Evolutionary conservation across 2,113 vertebrate genomes (phyloP).

Genomic region (Istiophorus platypterus): DNA sequence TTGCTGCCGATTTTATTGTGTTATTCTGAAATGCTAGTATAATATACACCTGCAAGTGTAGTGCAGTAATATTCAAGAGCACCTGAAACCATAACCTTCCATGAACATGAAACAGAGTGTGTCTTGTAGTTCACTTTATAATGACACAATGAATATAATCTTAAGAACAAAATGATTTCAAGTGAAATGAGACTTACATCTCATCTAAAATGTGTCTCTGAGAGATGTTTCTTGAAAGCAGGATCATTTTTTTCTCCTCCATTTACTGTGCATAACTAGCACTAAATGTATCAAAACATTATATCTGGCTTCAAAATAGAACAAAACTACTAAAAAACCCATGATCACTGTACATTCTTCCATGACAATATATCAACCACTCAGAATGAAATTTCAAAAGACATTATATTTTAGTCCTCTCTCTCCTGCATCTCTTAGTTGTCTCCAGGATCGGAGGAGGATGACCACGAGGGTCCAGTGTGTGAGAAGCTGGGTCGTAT

Average conservation of each 20-base stretch:
- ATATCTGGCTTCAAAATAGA: neutral
- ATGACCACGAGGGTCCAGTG: constrained; percentile 92
- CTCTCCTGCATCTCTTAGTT: constrained; percentile 80
- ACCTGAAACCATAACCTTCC: no score
- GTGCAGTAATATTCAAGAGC: no score
- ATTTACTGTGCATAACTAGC: no score
- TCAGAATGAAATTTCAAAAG: neutral
- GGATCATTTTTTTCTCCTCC: neutral
- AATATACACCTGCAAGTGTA: no score
- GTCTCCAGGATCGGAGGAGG: constrained; percentile 96
- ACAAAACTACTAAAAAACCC: neutral
- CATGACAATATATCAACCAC: neutral
- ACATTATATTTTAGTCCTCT: neutral
- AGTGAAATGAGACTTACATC: neutral
- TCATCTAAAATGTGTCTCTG: neutral
- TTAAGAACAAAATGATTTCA: neutral
- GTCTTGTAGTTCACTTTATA: neutral
- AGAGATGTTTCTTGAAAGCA: neutral
- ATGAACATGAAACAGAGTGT: no score
- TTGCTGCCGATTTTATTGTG: neutral
- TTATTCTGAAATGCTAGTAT: no score
- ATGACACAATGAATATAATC: neutral
- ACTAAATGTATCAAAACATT: neutral
- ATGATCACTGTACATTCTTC: neutral
- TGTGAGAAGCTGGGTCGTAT: constrained; percentile 96